These are phyloP conservation scores for Polyodon spathula DNA, from an alignment of 2,113 vertebrate species.

Conservation along the genomic window DNA sequence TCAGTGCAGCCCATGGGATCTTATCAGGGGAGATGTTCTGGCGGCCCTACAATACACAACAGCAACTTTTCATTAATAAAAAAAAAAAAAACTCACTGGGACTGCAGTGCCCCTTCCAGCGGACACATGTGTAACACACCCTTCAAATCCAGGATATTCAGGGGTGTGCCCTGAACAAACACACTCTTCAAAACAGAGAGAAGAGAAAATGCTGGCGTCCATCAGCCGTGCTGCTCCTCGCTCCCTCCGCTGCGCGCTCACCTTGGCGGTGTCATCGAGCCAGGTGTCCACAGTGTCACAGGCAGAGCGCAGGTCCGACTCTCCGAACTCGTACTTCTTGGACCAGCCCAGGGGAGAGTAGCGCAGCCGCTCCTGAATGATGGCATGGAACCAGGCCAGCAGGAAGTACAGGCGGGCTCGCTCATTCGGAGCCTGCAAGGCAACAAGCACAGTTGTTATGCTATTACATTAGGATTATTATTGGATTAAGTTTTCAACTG, in stretches of 20 bases:
- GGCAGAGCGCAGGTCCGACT: constrained; percentile 91
- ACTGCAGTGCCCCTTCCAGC: too few relatives aligned
- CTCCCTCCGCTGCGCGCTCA: constrained; percentile 34
- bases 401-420: constrained; percentile 94
- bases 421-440: constrained; percentile 79
- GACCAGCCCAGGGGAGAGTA: constrained; percentile 95
- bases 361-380: constrained; percentile 91
- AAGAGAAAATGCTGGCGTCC: too few relatives aligned
- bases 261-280: constrained; percentile 96
- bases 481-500: too few relatives aligned
- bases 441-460: too few relatives aligned
- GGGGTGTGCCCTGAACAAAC: too few relatives aligned
- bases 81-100: too few relatives aligned
- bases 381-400: constrained; percentile 94
- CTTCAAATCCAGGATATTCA: too few relatives aligned
- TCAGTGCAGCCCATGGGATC: constrained; percentile 93
- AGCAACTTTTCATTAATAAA: not conserved
- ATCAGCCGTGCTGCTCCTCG: too few relatives aligned
- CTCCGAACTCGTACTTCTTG: constrained; percentile 96
- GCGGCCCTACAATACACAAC: constrained; percentile 61
- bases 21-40: constrained; percentile 97
- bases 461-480: too few relatives aligned
- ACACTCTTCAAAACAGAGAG: too few relatives aligned
- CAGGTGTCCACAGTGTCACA: constrained; percentile 95
- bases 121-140: too few relatives aligned